Evolutionary conservation across 2,888 invertebrate species (phyloP).

Genomic region (Hypomecis atomaria): DNA sequence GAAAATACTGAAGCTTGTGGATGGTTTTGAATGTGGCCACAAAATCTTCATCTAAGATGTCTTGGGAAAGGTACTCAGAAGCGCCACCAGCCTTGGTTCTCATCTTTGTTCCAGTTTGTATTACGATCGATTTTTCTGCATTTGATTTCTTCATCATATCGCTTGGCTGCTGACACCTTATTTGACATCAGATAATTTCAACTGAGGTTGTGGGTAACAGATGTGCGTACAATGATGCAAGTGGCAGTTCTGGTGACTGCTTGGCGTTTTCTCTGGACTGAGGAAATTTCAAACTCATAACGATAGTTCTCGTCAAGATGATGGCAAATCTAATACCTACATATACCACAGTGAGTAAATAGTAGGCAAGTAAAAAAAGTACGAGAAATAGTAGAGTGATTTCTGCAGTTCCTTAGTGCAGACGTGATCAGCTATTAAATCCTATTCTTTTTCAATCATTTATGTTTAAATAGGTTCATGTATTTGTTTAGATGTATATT

Average conservation of each 20-base stretch:
- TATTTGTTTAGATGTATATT: no score
- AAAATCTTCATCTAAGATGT: slow-evolving; percentile 61
- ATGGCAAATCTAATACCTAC: no score
- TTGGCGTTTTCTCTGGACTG: slow-evolving; percentile 56
- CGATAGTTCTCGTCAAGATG: no score
- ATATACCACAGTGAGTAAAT: no score
- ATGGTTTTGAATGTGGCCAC: slow-evolving; percentile 51
- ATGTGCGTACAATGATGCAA: slow-evolving; percentile 65
- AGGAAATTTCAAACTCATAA: slow-evolving; percentile 25
- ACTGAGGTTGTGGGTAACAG: slow-evolving; percentile 26
- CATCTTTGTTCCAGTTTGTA: background rate
- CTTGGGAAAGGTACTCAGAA: slow-evolving; percentile 59
- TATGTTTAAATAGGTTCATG: no score
- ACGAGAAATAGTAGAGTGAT: no score
- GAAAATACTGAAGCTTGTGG: slow-evolving; percentile 51
- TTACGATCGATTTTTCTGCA: background rate
- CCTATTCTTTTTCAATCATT: no score
- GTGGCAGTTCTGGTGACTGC: slow-evolving; percentile 59
- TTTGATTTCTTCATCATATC: background rate
- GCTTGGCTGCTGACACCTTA: background rate
- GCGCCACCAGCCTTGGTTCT: slow-evolving; percentile 28
- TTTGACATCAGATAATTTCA: background rate
- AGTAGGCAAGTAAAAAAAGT: no score
- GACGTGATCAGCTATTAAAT: no score
- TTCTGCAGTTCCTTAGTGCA: no score